Percentiles rank a stretch among this genome's conserved stretches.
These are phyloP conservation scores for Rhimphoctona megacephalus DNA, from an alignment of 2,888 invertebrate genomes.

Conservation along the genomic window DNA sequence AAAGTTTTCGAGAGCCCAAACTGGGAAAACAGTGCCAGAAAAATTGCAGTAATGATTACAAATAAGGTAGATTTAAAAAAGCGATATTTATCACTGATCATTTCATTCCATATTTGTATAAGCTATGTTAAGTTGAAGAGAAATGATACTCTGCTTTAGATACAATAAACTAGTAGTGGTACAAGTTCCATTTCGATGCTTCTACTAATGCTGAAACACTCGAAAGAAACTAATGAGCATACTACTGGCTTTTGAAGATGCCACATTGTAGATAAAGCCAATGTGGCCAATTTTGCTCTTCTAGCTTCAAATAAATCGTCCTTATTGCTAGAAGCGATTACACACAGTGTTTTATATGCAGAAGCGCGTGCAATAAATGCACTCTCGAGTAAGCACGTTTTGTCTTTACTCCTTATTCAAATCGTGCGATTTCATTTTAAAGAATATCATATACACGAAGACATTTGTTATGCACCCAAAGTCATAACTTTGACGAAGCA, in stretches of 20 bases:
- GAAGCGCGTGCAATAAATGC: neutral
- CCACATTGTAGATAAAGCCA: constrained; percentile 31
- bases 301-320: constrained; percentile 43
- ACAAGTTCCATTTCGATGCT: constrained; percentile 3
- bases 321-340: constrained; percentile 33
- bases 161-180: neutral
- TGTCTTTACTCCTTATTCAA: neutral
- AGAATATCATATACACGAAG: constrained; percentile 10
- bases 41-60: neutral
- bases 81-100: neutral
- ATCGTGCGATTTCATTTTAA: neutral
- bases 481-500: constrained; percentile 68
- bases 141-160: neutral
- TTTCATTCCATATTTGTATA: neutral
- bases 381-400: neutral
- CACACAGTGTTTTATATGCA: neutral
- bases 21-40: neutral
- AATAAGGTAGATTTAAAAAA: neutral
- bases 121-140: neutral
- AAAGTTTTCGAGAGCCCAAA: neutral
- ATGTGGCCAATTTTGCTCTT: constrained; percentile 9
- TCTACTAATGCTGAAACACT: constrained; percentile 36
- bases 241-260: constrained; percentile 32
- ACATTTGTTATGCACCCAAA: constrained; percentile 57
- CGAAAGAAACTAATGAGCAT: neutral